Base-by-base conservation (phyloP, 2,113 vertebrate species). In the Salvator merianae region DNA sequence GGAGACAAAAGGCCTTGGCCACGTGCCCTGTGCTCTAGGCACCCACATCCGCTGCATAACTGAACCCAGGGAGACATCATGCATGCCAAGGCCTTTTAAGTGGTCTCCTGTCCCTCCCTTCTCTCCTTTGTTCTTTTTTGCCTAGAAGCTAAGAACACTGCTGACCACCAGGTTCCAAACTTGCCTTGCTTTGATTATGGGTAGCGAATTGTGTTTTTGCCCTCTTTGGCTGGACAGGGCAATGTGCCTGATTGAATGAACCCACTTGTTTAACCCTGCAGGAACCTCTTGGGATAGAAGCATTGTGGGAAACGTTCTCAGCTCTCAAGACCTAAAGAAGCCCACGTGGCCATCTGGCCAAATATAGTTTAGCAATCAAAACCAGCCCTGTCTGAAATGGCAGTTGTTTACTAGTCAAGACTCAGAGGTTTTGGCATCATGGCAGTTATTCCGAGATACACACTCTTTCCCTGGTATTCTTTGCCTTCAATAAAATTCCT, bases 1-100 rank as follows among this genome's bases (percentile, higher is more conserved):
- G 55, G 76, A 82, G 79, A 82, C 85, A 82, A 77, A 77, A 30
- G n/a, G 13, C 36, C 73, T 36, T 77, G 66, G 79, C 85, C 32
- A 24, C n/a, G 47, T 50, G 79, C 80, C 80, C 66, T 5, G 4
- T 55, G 66, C 59, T 77, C 68, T 32, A 40, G 66, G 53, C 73
- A 22, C 85, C 85, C 65, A 32, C 73, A 62, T 36, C 85, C 73
- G 38, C 79, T 32, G n/a, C 73, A 36, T 22, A 63, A 79, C 66
- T 68, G 63, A 66, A 69, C 13, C 36, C 2, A 43, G 10, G 70
- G 47, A 36, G 72, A 59, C 53, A 6, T 24, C 73, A 22, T 14
- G 8, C 22, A n/a, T 14, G 53, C 73, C 79, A 22, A 59, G 34
- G 71, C 78, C 74, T 77, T 86, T 86, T 47, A 78, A 47, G 74